These are phyloP conservation scores for Pagrus major DNA, from an alignment of 2,113 vertebrate species.

Conservation along the genomic window DNA sequence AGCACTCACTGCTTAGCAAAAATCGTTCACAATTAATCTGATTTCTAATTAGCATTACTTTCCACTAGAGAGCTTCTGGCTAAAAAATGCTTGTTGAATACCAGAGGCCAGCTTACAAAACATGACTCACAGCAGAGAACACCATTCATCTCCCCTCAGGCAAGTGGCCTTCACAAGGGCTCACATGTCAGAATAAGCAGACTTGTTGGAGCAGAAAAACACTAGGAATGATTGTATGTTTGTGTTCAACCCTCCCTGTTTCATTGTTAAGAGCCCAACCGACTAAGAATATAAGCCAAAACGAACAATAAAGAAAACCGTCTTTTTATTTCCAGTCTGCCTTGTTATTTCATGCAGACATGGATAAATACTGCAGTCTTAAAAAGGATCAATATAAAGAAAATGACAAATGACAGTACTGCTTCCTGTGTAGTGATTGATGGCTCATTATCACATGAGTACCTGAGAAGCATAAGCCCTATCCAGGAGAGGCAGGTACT, in stretches of 20 bases:
- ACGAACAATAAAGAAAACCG: not conserved
- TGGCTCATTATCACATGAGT: not conserved
- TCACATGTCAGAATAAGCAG: not conserved
- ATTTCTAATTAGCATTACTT: not conserved
- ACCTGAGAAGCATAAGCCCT: constrained; percentile 92
- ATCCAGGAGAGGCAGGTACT: constrained; percentile 94
- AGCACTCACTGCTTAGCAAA: not conserved
- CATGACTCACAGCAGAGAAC: not conserved
- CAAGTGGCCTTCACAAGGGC: not conserved
- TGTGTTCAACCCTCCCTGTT: not conserved
- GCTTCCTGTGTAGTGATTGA: not conserved
- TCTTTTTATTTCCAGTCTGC: not conserved
- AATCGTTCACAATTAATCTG: not conserved
- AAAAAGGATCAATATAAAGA: not conserved
- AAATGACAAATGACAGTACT: not conserved
- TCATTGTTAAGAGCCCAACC: not conserved
- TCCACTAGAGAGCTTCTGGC: not conserved
- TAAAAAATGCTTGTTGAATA: not conserved
- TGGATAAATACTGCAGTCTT: not conserved
- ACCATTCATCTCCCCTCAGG: not conserved
- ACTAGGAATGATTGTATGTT: not conserved
- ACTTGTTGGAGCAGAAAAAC: not conserved
- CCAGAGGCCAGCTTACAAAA: not conserved
- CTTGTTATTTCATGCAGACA: not conserved
- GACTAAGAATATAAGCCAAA: not conserved